These are phyloP conservation scores for Toxotes jaculatrix DNA, from an alignment of 2,113 vertebrate species.

Conservation along the genomic window DNA sequence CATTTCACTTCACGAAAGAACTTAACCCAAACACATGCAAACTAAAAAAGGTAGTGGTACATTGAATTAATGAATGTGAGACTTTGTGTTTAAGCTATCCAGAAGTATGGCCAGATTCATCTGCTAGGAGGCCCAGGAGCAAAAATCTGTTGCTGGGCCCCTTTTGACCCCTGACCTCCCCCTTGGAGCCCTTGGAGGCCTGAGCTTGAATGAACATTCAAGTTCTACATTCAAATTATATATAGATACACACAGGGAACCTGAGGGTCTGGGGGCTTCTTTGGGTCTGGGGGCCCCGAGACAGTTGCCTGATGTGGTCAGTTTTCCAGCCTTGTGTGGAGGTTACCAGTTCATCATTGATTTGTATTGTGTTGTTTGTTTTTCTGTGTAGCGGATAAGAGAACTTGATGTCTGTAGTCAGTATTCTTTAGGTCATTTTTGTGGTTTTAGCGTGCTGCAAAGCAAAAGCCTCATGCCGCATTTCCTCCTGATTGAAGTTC, in stretches of 20 bases:
- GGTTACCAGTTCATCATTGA: neutral
- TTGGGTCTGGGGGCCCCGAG: neutral
- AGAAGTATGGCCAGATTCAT: neutral
- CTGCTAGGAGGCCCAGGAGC: neutral
- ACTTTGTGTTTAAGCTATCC: neutral
- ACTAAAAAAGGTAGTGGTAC: constrained; percentile 71
- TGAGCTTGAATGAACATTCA: neutral
- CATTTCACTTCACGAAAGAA: constrained; percentile 75
- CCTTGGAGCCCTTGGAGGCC: neutral
- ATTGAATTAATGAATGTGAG: neutral
- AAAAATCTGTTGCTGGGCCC: neutral
- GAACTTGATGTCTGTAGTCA: neutral
- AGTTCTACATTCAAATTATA: neutral
- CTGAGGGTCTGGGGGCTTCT: neutral
- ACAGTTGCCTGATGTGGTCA: neutral
- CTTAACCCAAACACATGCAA: constrained; percentile 73
- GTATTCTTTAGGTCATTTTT: neutral
- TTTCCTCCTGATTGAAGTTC: constrained; percentile 19
- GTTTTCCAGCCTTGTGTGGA: neutral
- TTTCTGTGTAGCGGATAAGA: neutral
- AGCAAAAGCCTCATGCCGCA: neutral
- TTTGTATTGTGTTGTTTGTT: neutral
- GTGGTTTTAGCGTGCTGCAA: neutral
- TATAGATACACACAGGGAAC: neutral
- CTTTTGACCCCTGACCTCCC: too few relatives aligned